A percentile compares a stretch with the other conserved stretches of the same genome.
These are phyloP conservation scores for Parotocinclus haroldoi DNA, from an alignment of 2,797 vertebrate species.

Conservation along the genomic window DNA sequence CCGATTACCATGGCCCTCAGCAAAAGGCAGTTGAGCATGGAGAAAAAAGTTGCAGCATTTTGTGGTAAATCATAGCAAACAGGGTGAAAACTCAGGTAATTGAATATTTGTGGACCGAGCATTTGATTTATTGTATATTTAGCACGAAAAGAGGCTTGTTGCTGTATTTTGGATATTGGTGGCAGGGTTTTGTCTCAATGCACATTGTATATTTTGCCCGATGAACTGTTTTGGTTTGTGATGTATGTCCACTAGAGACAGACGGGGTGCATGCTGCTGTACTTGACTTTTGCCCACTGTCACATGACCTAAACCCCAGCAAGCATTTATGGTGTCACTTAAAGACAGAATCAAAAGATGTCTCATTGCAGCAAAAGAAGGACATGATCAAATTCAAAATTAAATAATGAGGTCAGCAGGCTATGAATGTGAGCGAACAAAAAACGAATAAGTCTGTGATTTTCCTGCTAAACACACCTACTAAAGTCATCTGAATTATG, in stretches of 20 bases:
- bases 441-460: too few relatives aligned
- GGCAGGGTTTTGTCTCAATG: slow-evolving; percentile 13
- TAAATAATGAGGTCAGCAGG: too few relatives aligned
- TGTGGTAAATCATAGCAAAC: slow-evolving; percentile 72
- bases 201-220: slow-evolving; percentile 9
- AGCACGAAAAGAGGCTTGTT: slow-evolving; percentile 47
- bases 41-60: slow-evolving; percentile 57
- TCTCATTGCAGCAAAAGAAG: too few relatives aligned
- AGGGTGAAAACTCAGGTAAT: slow-evolving; percentile 71
- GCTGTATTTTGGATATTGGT: slow-evolving; percentile 21
- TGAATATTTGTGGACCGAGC: slow-evolving; percentile 65
- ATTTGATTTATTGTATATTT: slow-evolving; percentile 59
- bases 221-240: slow-evolving; percentile 27
- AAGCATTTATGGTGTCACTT: too few relatives aligned
- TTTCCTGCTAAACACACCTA: too few relatives aligned
- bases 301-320: too few relatives aligned
- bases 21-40: slow-evolving; percentile 65
- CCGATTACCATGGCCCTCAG: slow-evolving; percentile 67
- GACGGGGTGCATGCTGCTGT: too few relatives aligned
- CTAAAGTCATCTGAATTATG: too few relatives aligned
- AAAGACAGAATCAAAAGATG: too few relatives aligned
- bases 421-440: too few relatives aligned
- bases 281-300: too few relatives aligned
- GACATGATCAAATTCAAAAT: too few relatives aligned
- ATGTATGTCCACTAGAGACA: slow-evolving; percentile 10